Percentiles rank a stretch among this genome's conserved stretches.
Conservation (phyloP, 2,113 vertebrate species). For the Pyxicephalus adspersus region DNA sequence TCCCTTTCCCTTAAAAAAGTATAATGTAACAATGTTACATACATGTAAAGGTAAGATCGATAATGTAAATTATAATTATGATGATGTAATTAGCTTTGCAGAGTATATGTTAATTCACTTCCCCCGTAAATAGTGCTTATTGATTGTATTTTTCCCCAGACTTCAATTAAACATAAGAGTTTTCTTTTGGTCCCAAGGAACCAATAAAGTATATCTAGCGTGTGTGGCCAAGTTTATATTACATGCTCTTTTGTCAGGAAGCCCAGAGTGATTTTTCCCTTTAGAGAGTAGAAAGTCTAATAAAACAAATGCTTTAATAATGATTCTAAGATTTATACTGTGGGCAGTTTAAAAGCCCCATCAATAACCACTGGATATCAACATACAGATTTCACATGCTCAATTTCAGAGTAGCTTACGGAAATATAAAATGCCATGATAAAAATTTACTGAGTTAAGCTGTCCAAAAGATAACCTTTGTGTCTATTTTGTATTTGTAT, state of each 20-base stretch:
- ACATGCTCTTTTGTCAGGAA: slow-evolving; percentile 49
- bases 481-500: slow-evolving; percentile 8
- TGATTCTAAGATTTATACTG: slow-evolving; percentile 54
- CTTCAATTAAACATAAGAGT: slow-evolving; percentile 50
- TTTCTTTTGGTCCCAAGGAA: slow-evolving; percentile 46
- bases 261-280: slow-evolving; percentile 49
- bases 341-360: slow-evolving; percentile 50
- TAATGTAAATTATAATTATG: neutral
- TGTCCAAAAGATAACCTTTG: slow-evolving; percentile 2
- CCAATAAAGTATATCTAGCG: slow-evolving; percentile 51
- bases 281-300: slow-evolving; percentile 49
- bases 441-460: slow-evolving; percentile 7
- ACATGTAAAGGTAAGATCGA: neutral
- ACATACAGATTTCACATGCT: slow-evolving; percentile 21
- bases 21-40: neutral
- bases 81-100: slow-evolving; percentile 28
- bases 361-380: slow-evolving; percentile 49
- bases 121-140: slow-evolving; percentile 29
- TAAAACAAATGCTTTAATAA: slow-evolving; percentile 58
- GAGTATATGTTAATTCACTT: slow-evolving; percentile 18
- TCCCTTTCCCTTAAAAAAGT: neutral
- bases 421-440: slow-evolving; percentile 28
- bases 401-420: slow-evolving; percentile 16
- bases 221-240: slow-evolving; percentile 57
- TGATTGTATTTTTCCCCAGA: slow-evolving; percentile 35